These are phyloP conservation scores for Beroe ovata DNA, from an alignment of 37 sponge, comb jelly and placozoan species.

Conservation along the genomic window DNA sequence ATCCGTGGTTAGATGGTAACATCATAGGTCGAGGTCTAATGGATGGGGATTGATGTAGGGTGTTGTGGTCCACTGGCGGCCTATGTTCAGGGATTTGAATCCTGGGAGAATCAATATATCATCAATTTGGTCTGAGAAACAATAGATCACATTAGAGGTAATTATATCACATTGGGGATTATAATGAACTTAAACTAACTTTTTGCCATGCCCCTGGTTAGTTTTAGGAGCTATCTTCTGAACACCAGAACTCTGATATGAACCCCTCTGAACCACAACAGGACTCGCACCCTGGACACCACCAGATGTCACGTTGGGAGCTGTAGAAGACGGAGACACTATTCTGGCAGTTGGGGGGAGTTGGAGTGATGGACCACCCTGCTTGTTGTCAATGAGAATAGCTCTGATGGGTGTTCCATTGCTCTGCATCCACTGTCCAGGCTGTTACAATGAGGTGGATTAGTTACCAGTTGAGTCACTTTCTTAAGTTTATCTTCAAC, in stretches of 20 bases:
- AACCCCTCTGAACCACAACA: background rate
- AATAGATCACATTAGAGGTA: no score
- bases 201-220: background rate
- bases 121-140: no score
- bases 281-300: background rate
- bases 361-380: background rate
- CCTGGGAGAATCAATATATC: no score
- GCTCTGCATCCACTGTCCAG: slow-evolving; percentile 16
- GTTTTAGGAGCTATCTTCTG: background rate
- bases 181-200: no score
- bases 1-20: background rate
- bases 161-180: no score
- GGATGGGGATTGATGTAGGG: no score
- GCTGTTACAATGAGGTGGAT: background rate
- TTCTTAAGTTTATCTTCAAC: no score
- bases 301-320: background rate
- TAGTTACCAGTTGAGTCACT: no score
- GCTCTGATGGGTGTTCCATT: background rate
- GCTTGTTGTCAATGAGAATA: slow-evolving; percentile 41
- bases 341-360: slow-evolving; percentile 1
- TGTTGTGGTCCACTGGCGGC: no score
- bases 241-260: background rate
- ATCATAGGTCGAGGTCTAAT: background rate
- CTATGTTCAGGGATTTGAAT: no score
- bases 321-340: background rate